Evolutionary conservation across 2,113 vertebrate genomes (phyloP).

Genomic region (Turnix velox): DNA sequence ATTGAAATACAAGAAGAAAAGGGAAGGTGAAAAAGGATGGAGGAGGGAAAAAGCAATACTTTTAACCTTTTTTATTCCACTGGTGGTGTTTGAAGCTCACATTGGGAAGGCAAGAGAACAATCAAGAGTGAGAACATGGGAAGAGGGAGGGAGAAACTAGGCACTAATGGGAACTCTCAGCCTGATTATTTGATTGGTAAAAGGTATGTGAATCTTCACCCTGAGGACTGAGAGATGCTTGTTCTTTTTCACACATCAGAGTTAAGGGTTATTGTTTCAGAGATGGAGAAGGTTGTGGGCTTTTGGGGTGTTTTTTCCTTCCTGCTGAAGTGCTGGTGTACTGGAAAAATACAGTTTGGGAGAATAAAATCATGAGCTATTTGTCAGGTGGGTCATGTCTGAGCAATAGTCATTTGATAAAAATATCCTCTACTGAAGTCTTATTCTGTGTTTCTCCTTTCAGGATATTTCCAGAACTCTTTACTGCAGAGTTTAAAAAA

Average conservation of each 20-base stretch:
- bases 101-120: background rate
- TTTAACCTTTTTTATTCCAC: background rate
- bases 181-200: background rate
- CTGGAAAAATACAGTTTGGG: background rate
- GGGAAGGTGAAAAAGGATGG: background rate
- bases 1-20: background rate
- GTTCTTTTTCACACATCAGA: background rate
- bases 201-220: background rate
- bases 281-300: background rate
- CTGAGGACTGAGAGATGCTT: background rate
- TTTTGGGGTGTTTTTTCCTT: background rate
- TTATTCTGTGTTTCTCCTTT: background rate
- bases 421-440: no score
- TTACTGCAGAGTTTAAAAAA: background rate
- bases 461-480: background rate
- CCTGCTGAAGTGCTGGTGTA: background rate
- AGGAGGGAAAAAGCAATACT: background rate
- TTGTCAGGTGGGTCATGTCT: background rate
- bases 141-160: background rate
- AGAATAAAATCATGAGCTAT: background rate
- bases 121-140: accelerated
- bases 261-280: background rate
- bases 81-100: background rate
- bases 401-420: background rate
- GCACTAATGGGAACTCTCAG: background rate